A percentile compares a stretch with the other conserved stretches of the same genome.
Conservation (phyloP, 2,888 invertebrate species). For the Artemia sinica region DNA sequence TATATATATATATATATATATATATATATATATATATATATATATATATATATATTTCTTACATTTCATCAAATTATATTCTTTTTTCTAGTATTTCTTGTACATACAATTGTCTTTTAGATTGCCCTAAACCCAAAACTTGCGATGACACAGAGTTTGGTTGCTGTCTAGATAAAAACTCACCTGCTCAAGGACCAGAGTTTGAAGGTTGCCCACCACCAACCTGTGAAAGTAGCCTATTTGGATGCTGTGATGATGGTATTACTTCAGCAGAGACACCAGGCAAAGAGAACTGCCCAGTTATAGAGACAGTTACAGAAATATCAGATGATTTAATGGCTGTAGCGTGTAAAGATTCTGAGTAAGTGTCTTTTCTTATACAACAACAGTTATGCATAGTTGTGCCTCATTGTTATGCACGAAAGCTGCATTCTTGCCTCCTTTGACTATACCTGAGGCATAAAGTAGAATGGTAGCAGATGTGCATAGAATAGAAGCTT, state of each 20-base stretch:
- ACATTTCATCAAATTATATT: no score
- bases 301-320: not conserved
- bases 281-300: slow-evolving; percentile 57
- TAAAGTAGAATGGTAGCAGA: no score
- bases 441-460: no score
- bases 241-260: slow-evolving; percentile 71
- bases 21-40: no score
- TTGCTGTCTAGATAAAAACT: slow-evolving; percentile 67
- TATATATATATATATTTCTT: no score
- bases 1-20: no score
- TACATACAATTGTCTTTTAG: slow-evolving; percentile 30
- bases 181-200: slow-evolving; percentile 40
- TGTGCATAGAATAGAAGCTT: no score
- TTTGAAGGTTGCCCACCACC: slow-evolving; percentile 55
- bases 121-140: slow-evolving; percentile 51
- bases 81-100: no score
- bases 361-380: slow-evolving; percentile 27
- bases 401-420: no score
- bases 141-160: slow-evolving; percentile 57
- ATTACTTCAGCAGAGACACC: slow-evolving; percentile 59
- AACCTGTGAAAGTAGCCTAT: slow-evolving; percentile 56
- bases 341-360: slow-evolving; percentile 29
- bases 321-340: slow-evolving; percentile 26
- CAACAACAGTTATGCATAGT: no score
- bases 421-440: no score